Conservation (phyloP, 2,888 invertebrate species). For the Spodoptera littoralis region DNA sequence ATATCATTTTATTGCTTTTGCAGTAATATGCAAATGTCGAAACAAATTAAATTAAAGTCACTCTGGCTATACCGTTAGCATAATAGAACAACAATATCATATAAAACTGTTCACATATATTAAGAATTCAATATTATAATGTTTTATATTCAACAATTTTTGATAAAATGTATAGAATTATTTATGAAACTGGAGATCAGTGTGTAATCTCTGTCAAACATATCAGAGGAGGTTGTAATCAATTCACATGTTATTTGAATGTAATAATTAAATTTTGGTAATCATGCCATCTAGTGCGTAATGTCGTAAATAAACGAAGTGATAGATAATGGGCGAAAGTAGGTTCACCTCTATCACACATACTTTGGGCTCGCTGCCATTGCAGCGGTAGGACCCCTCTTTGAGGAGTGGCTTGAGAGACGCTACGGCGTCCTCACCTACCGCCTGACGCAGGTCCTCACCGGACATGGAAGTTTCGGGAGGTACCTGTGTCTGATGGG, state of each 20-base stretch:
- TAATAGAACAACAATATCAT: slow-evolving; percentile 9
- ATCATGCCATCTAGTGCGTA: slow-evolving; percentile 39
- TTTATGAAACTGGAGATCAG: slow-evolving; percentile 35
- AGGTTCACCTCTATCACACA: slow-evolving; percentile 10
- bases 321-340: slow-evolving; percentile 35
- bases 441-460: too few species aligned
- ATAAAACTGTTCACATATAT: slow-evolving; percentile 9
- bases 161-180: slow-evolving; percentile 6
- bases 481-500: too few species aligned
- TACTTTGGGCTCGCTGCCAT: too few species aligned
- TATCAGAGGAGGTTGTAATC: slow-evolving; percentile 18
- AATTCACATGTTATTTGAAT: slow-evolving; percentile 50
- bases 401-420: too few species aligned
- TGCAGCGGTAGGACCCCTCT: too few species aligned
- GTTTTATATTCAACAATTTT: slow-evolving; percentile 9
- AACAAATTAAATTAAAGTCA: slow-evolving; percentile 52
- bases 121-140: slow-evolving; percentile 12
- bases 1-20: slow-evolving; percentile 55
- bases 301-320: slow-evolving; percentile 39
- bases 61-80: slow-evolving; percentile 36
- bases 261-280: slow-evolving; percentile 38
- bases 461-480: too few species aligned
- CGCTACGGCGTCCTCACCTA: too few species aligned
- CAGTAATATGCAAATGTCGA: slow-evolving; percentile 56
- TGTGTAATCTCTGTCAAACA: slow-evolving; percentile 39